Base-by-base conservation (phyloP, 2,888 invertebrate genomes). In the Bhutanitis thaidina region DNA sequence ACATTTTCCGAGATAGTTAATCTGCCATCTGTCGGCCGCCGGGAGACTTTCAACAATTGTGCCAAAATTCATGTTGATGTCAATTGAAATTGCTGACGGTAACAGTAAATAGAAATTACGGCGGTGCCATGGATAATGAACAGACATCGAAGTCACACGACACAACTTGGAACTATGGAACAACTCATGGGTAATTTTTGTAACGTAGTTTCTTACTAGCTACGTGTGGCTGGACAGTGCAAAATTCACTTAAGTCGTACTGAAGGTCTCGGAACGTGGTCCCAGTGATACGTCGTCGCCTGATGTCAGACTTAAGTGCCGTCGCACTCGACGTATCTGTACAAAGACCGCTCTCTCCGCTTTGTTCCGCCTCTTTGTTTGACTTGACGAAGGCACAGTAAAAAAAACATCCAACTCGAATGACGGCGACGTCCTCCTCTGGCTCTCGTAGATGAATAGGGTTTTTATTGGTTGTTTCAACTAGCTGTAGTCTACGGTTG, bases 301-400 rank as follows among this genome's bases (percentile, higher is more conserved):
- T n/a, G 78, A 77, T 79, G 83, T 80, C 77, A 75, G 74, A 78
- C 80, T 70, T 80, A 81, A 87, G 85, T 87, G 82, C 67, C 74
- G 73, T 69, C 74, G 76, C 71, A 71, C 78, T 79, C 73, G 60
- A 73, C 76, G 71, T 78, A 73, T 74, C 77, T 71, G 68, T 74
- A 84, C 83, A 87, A 86, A 85, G 79, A 77, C 81, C 67, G 76
- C 80, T 83, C 85, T 86, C 81, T 77, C 80, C 71, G 78, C 84
- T 82, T 86, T 88, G 86, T 88, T 84, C 80, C 79, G 80, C 78
- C 71, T 82, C 82, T 85, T 88, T 87, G 87, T 88, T 80, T 80
- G 78, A 71, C 71, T 78, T 77, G 77, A 79, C 74, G 75, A 69
- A 76, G 76, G 73, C 71, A 66, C 65, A 57, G 61, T 62, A 65